Evolutionary conservation across 2,888 invertebrate genomes (phyloP).

Genomic region (Thereva nobilitata): DNA sequence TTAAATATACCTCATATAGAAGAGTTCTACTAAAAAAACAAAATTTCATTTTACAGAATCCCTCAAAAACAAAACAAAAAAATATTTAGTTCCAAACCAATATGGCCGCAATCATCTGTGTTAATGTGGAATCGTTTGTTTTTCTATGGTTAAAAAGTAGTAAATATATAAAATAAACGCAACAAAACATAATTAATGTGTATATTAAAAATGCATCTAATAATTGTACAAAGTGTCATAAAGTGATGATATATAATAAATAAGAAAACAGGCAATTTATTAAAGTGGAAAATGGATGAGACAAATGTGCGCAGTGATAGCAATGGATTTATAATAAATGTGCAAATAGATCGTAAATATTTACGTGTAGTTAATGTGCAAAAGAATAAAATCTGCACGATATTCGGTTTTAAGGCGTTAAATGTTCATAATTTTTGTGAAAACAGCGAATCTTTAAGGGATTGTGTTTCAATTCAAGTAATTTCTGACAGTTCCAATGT

Average conservation of each 20-base stretch:
- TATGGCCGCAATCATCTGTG: slow-evolving; percentile 33
- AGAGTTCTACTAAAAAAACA: not conserved
- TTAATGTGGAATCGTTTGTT: slow-evolving; percentile 20
- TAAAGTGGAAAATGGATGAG: slow-evolving; percentile 29
- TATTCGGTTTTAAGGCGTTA: slow-evolving; percentile 38
- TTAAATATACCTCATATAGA: too few species aligned
- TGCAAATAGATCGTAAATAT: slow-evolving; percentile 32
- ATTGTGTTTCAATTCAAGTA: slow-evolving; percentile 36
- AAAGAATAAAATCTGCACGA: slow-evolving; percentile 38
- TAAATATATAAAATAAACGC: slow-evolving; percentile 25
- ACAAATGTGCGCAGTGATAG: slow-evolving; percentile 16
- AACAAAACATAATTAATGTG: not conserved
- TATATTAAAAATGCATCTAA: slow-evolving; percentile 4
- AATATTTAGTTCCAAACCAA: not conserved
- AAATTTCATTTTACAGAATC: slow-evolving; percentile 6
- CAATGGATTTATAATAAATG: slow-evolving; percentile 16
- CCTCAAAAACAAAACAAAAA: slow-evolving; percentile 16
- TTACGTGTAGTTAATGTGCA: slow-evolving; percentile 34
- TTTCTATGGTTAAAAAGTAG: slow-evolving; percentile 11
- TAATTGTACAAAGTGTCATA: slow-evolving; percentile 22
- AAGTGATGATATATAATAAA: slow-evolving; percentile 5
- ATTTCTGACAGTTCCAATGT: slow-evolving; percentile 39
- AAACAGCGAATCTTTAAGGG: slow-evolving; percentile 21
- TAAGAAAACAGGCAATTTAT: not conserved
- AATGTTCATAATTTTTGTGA: slow-evolving; percentile 24